Percentiles rank a stretch among this genome's conserved stretches.
Conservation (phyloP, 2,888 invertebrate genomes). For the Lutraria lutraria region DNA sequence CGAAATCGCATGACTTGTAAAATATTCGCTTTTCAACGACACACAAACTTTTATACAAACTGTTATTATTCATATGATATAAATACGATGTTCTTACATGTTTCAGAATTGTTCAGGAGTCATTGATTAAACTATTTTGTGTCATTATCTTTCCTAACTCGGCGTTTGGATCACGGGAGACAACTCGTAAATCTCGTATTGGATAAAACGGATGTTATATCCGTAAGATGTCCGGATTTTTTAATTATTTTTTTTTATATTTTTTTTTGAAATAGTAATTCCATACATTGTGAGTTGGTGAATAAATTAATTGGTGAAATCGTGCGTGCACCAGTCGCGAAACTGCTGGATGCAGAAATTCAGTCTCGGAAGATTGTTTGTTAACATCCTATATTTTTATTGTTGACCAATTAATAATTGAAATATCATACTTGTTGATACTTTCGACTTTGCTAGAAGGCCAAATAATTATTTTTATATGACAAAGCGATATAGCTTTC, state of each 20-base stretch:
- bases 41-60: background rate
- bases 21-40: background rate
- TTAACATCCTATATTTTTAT: too few relatives aligned
- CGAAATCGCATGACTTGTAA: background rate
- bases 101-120: background rate
- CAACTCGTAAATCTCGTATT: background rate
- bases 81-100: background rate
- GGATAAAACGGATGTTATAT: background rate
- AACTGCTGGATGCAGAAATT: too few relatives aligned
- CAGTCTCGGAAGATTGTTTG: too few relatives aligned
- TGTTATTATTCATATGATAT: background rate
- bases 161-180: conserved; percentile 3
- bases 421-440: too few relatives aligned
- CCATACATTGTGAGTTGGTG: too few relatives aligned
- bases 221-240: background rate
- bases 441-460: too few relatives aligned
- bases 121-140: background rate
- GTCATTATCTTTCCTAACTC: background rate
- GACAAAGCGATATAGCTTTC: too few relatives aligned
- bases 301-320: too few relatives aligned
- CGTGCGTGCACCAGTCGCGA: too few relatives aligned
- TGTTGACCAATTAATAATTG: too few relatives aligned
- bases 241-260: too few relatives aligned
- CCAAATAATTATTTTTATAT: too few relatives aligned
- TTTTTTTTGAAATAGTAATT: background rate